Conservation (phyloP, 2,113 vertebrate species). For the Centropristis striata region DNA sequence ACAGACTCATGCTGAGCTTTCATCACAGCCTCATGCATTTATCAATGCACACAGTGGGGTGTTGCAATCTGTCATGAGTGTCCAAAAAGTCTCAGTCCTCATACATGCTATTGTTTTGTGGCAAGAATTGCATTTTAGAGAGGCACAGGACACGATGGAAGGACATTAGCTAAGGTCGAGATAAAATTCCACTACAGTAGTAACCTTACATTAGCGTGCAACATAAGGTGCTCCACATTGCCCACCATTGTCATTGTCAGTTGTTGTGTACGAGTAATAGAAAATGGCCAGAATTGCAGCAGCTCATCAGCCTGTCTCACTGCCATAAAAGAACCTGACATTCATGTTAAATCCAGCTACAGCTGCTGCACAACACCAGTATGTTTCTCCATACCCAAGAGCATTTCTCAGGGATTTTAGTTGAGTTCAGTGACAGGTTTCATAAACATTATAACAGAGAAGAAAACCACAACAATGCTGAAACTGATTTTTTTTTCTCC, state of each 20-base stretch:
- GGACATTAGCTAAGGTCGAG: not conserved
- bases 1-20: conserved; percentile 27
- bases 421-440: conserved; percentile 5
- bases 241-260: conserved; percentile 10
- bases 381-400: not conserved
- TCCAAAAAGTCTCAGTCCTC: not conserved
- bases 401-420: not conserved
- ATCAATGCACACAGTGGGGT: conserved; percentile 30
- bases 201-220: not conserved
- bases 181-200: not conserved
- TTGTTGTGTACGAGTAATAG: conserved; percentile 6
- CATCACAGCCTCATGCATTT: conserved; percentile 38
- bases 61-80: conserved; percentile 4
- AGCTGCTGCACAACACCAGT: conserved; percentile 4
- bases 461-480: not conserved
- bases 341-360: conserved; percentile 15
- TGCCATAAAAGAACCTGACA: conserved; percentile 1
- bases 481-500: no score
- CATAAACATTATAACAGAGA: conserved; percentile 8
- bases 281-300: conserved; percentile 25
- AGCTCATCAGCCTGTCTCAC: conserved; percentile 17
- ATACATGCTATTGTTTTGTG: not conserved
- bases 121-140: not conserved
- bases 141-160: no score
- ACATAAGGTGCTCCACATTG: conserved; percentile 6